A percentile compares a stretch with the other conserved stretches of the same genome.
phyloP scores from a whole-genome alignment of 2,113 vertebrate species.

The Recurvirostra avosetta region DNA sequence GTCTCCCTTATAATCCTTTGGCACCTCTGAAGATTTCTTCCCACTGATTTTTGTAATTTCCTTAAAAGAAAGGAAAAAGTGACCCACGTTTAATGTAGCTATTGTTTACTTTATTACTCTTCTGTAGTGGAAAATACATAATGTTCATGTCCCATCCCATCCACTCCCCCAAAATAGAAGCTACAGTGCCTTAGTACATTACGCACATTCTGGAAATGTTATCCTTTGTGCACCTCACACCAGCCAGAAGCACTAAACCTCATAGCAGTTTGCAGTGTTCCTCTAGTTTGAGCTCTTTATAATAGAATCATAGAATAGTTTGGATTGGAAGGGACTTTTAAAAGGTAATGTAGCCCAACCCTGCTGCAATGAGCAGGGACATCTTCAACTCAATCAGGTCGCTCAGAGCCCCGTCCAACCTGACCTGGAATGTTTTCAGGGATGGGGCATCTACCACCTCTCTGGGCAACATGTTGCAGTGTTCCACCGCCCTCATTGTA shows the following conservation, averaged over 20 bases:
- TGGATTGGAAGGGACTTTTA: not conserved
- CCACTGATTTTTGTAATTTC: not conserved
- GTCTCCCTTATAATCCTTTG: not conserved
- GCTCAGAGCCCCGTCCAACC: not conserved
- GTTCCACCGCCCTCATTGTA: not conserved
- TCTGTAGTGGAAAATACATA: not conserved
- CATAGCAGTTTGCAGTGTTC: not conserved
- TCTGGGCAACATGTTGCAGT: not conserved
- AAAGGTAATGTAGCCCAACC: not conserved
- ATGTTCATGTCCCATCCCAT: fast-evolving
- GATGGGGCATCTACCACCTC: not conserved
- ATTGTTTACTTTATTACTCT: not conserved
- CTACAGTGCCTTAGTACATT: not conserved
- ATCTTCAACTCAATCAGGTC: not conserved
- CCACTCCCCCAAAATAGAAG: not conserved
- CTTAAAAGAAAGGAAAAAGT: not conserved
- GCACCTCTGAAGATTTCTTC: not conserved
- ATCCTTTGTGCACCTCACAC: not conserved
- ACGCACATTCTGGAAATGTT: not conserved
- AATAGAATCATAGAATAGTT: not conserved
- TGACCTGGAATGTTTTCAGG: not conserved
- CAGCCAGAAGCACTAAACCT: not conserved
- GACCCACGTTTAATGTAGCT: not conserved
- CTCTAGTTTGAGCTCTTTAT: not conserved
- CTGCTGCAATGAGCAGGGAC: not conserved